Base-by-base conservation (phyloP, 2,888 invertebrate species). In the Campopleginae sp. region DNA sequence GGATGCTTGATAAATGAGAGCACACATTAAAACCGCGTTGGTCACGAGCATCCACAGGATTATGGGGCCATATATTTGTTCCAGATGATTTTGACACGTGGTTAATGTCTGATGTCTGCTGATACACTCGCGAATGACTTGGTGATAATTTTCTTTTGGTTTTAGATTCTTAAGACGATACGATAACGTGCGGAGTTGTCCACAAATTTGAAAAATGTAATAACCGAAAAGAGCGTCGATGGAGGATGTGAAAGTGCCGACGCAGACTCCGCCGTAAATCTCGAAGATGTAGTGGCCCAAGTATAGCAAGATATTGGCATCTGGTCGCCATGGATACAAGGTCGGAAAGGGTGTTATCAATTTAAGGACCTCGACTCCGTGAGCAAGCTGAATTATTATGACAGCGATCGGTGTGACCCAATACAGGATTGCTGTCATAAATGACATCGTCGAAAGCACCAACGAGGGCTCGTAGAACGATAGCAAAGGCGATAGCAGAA, bases 181-280 rank as follows among this genome's bases (percentile, higher is more conserved):
- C 17, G 83, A 84, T 31, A 87, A 61, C 1, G 80, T 78, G 1
- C 87, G 86, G 3, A 87, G 65, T 44, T 84, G 82, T 33, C 84
- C 86, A 44, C 65, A 84, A 31, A 87, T 86, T 76, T 84, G 86
- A 66, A 87, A 86, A n/a, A 86, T 44, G 58, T 82, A 87, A 46
- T 84, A 82, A 61, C 82, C 83, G 68, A 86, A 88, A 12, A 88
- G 70, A 1, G 83, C 61, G 27, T 86, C 86, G 27, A 84, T 65
- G 27, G 71, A 72, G 5, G 54, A 31, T 5, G 80, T 76, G 12
- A 76, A 46, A 2, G 70, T 23, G 61, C 48, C 63, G 19, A 81
- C 27, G 14, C 51, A 46, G 17, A 78, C 51, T 19, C 76, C 80
- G 10, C 70, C 54, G 27, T 76, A 71, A 2, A 84, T 23, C 44